phyloP scores from a whole-genome alignment of 2,888 invertebrate species.

The Stramonita haemastoma region DNA sequence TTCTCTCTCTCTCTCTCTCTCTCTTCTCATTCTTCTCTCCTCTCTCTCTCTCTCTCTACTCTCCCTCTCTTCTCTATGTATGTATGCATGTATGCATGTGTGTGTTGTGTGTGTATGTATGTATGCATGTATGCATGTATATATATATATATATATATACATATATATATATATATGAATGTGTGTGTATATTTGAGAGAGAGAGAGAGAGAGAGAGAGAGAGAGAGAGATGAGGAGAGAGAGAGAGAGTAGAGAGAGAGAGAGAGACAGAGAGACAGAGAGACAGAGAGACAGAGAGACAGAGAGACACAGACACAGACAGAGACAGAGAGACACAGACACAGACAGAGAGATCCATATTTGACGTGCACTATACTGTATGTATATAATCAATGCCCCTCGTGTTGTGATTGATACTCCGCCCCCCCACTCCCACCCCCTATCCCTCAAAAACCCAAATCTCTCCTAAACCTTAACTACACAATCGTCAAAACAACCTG shows the following conservation, averaged over 20 bases:
- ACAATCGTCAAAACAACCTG: too few species aligned
- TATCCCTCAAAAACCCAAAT: too few species aligned
- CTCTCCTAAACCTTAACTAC: too few species aligned
- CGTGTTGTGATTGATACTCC: too few species aligned
- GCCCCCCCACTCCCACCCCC: too few species aligned
- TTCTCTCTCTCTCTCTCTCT: too few species aligned
- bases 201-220: background rate
- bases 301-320: background rate
- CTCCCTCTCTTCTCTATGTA: too few species aligned
- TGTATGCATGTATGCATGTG: background rate
- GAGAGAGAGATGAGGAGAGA: too few species aligned
- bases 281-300: background rate
- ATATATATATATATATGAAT: background rate
- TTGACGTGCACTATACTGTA: too few species aligned
- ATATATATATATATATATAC: background rate
- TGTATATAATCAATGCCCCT: too few species aligned
- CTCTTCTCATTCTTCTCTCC: too few species aligned
- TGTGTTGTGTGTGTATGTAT: background rate
- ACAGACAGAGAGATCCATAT: background rate
- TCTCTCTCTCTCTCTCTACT: too few species aligned
- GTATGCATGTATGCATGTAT: background rate
- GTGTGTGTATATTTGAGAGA: background rate
- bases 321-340: background rate
- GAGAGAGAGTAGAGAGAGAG: background rate
- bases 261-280: background rate